A percentile compares a stretch with the other conserved stretches of the same genome.
Conservation (phyloP, 1,140 invertebrate genomes). For the Scaptomyza hsui region DNA sequence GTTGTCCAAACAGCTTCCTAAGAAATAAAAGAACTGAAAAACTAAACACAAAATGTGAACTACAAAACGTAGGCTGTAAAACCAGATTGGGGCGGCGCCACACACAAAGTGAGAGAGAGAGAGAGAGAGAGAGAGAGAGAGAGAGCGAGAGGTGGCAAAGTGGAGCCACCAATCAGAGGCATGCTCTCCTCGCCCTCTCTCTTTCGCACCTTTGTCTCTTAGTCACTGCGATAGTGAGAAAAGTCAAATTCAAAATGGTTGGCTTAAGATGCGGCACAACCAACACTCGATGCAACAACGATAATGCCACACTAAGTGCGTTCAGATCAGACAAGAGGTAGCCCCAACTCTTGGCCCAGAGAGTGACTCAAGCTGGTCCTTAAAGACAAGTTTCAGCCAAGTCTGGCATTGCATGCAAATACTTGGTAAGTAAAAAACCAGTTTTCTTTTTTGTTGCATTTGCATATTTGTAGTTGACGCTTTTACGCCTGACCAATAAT, state of each 20-base stretch:
- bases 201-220: background rate
- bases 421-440: constrained; percentile 22
- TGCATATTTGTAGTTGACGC: constrained; percentile 27
- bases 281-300: constrained; percentile 21
- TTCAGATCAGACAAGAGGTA: constrained; percentile 59
- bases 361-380: constrained; percentile 15
- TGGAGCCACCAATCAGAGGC: constrained; percentile 68
- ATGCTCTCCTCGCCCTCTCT: constrained; percentile 9
- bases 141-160: constrained; percentile 9
- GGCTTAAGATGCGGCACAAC: constrained; percentile 37
- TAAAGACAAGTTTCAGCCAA: constrained; percentile 43
- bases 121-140: background rate
- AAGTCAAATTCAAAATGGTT: constrained; percentile 64
- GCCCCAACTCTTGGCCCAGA: background rate
- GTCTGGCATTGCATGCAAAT: constrained; percentile 3
- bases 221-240: background rate
- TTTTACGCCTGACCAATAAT: constrained; percentile 27
- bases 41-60: constrained; percentile 40
- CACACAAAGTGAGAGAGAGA: constrained; percentile 21
- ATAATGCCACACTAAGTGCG: constrained; percentile 63
- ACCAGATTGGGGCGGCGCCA: constrained; percentile 79
- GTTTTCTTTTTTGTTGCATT: constrained; percentile 41
- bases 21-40: constrained; percentile 17
- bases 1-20: constrained; percentile 9
- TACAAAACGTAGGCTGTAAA: constrained; percentile 50